Evolutionary conservation across 2,888 invertebrate genomes (phyloP).

Genomic region (Drosophila mimetica): DNA sequence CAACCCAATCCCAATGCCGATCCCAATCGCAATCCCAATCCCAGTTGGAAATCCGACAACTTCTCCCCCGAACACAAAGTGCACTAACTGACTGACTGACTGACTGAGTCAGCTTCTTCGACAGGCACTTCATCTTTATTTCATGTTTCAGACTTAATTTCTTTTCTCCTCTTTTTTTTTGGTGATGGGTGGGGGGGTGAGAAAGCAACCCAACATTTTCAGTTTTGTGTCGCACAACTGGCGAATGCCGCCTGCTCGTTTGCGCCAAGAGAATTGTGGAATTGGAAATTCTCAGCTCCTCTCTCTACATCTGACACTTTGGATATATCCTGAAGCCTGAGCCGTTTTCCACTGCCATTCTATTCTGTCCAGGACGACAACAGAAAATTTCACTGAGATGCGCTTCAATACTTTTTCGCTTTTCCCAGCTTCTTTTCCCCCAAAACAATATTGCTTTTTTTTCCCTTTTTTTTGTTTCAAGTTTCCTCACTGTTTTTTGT

Average conservation of each 20-base stretch:
- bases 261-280: constrained; percentile 31
- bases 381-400: constrained; percentile 39
- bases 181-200: background rate
- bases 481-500: constrained; percentile 17
- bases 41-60: constrained; percentile 36
- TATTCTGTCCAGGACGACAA: constrained; percentile 13
- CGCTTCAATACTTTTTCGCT: constrained; percentile 40
- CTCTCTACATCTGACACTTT: constrained; percentile 66
- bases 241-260: constrained; percentile 53
- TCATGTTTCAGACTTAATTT: constrained; percentile 70
- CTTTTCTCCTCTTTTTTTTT: constrained; percentile 33
- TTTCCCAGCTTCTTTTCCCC: constrained; percentile 10
- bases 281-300: constrained; percentile 62
- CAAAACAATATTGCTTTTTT: constrained; percentile 32
- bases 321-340: constrained; percentile 54
- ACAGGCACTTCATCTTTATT: constrained; percentile 73
- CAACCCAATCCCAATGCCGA: background rate
- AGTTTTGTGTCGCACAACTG: constrained; percentile 58
- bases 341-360: constrained; percentile 11
- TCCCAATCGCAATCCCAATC: constrained; percentile 13
- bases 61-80: constrained; percentile 11
- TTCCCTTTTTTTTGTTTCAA: constrained; percentile 23
- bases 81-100: constrained; percentile 48
- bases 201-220: constrained; percentile 57
- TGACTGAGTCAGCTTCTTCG: constrained; percentile 52